phyloP scores from a whole-genome alignment of 2,888 invertebrate species.

The Heliconius erato region DNA sequence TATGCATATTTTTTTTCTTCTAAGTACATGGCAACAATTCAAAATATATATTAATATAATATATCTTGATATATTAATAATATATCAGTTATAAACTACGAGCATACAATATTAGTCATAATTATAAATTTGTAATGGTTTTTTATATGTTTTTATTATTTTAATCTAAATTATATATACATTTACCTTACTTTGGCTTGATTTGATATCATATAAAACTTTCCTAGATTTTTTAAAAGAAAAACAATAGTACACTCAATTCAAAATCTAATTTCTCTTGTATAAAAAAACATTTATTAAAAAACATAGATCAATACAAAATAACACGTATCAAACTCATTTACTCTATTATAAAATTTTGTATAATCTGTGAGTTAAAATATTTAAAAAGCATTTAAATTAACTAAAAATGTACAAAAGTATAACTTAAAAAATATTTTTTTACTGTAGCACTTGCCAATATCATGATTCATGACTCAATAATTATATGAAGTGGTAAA shows the following conservation, averaged over 20 bases:
- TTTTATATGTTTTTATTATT: too few relatives aligned
- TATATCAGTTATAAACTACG: too few relatives aligned
- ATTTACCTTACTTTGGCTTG: too few relatives aligned
- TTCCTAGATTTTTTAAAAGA: conserved; percentile 1
- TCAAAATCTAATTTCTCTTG: neutral
- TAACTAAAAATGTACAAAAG: neutral
- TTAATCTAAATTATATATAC: too few relatives aligned
- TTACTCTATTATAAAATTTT: neutral
- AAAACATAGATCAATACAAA: neutral
- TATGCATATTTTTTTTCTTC: neutral
- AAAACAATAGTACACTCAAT: neutral
- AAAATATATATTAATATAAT: too few relatives aligned
- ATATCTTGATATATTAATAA: too few relatives aligned
- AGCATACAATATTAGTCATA: too few relatives aligned
- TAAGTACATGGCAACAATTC: neutral
- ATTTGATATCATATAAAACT: neutral
- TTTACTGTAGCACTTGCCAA: neutral
- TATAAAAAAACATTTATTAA: neutral
- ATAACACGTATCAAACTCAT: neutral
- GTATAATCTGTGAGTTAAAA: too few relatives aligned
- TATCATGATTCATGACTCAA: neutral
- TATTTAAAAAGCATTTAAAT: too few relatives aligned
- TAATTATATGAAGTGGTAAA: neutral
- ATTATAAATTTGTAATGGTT: too few relatives aligned
- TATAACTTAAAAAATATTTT: neutral